Percentiles rank a stretch among this genome's conserved stretches.
Conservation (phyloP, 2,113 vertebrate species). For the Catharus fuscescens region DNA sequence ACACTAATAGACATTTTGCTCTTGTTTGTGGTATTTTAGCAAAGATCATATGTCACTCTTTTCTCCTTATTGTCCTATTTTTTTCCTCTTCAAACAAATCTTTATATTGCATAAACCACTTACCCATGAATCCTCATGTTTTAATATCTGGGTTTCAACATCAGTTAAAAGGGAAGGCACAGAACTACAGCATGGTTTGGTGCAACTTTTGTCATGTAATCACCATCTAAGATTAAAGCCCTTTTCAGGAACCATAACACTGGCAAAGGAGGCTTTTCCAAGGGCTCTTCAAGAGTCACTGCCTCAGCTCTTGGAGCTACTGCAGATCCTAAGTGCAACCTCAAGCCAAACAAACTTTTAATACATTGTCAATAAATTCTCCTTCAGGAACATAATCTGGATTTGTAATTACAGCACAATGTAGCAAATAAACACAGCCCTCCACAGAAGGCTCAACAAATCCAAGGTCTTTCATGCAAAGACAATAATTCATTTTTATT, state of each 20-base stretch:
- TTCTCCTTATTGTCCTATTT: background rate
- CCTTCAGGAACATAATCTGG: background rate
- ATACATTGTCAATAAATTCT: background rate
- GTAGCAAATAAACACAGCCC: background rate
- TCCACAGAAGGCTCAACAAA: background rate
- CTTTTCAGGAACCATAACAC: background rate
- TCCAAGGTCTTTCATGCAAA: background rate
- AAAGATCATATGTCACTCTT: background rate
- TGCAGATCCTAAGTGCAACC: background rate
- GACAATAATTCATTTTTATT: background rate
- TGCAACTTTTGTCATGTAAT: background rate
- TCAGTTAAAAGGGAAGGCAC: background rate
- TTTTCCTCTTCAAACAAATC: background rate
- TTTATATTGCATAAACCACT: background rate
- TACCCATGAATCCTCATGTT: background rate
- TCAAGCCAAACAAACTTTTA: background rate
- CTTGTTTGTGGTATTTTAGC: background rate
- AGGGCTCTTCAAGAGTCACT: background rate
- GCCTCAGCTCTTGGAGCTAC: background rate
- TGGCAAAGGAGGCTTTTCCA: background rate
- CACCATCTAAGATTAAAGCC: background rate
- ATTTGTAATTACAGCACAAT: background rate
- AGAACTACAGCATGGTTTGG: background rate
- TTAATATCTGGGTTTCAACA: background rate
- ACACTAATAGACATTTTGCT: background rate